Percentiles rank a stretch among this genome's conserved stretches.
These are phyloP conservation scores for Scrobipalpa atriplicella DNA, from an alignment of 2,888 invertebrate species.

Conservation along the genomic window DNA sequence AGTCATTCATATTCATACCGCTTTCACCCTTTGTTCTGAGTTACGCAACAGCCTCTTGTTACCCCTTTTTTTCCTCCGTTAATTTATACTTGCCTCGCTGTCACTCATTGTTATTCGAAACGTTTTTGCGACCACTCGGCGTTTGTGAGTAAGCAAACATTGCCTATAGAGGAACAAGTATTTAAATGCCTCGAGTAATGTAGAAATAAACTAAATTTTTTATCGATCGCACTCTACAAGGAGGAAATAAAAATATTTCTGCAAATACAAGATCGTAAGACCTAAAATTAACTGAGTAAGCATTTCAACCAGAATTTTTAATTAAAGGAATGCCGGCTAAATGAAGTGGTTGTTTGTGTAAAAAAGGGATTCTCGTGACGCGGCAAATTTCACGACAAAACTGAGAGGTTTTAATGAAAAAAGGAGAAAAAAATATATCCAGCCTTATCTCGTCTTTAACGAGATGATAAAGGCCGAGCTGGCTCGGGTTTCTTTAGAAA, in stretches of 20 bases:
- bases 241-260: constrained; percentile 15
- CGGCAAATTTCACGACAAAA: constrained; percentile 30
- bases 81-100: constrained; percentile 53
- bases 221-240: neutral
- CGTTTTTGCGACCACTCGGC: constrained; percentile 29
- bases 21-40: constrained; percentile 70
- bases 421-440: constrained; percentile 53
- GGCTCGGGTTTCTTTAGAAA: constrained; percentile 61
- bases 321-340: constrained; percentile 12
- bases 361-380: constrained; percentile 17
- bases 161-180: constrained; percentile 8
- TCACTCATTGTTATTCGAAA: constrained; percentile 40
- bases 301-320: constrained; percentile 4
- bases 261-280: constrained; percentile 14
- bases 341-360: constrained; percentile 17
- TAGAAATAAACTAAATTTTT: constrained; percentile 24
- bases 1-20: constrained; percentile 77
- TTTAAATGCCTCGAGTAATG: constrained; percentile 1
- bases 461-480: constrained; percentile 67
- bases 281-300: constrained; percentile 11
- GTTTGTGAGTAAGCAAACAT: constrained; percentile 22
- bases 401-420: constrained; percentile 32
- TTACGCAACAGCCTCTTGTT: constrained; percentile 64
- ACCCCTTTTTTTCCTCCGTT: constrained; percentile 55
- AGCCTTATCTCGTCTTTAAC: constrained; percentile 64